Evolutionary conservation across 2,888 invertebrate genomes (phyloP), one percentile per base, ranked within the genome.

Genomic region (Cataglyphis rosenhaueri): DNA sequence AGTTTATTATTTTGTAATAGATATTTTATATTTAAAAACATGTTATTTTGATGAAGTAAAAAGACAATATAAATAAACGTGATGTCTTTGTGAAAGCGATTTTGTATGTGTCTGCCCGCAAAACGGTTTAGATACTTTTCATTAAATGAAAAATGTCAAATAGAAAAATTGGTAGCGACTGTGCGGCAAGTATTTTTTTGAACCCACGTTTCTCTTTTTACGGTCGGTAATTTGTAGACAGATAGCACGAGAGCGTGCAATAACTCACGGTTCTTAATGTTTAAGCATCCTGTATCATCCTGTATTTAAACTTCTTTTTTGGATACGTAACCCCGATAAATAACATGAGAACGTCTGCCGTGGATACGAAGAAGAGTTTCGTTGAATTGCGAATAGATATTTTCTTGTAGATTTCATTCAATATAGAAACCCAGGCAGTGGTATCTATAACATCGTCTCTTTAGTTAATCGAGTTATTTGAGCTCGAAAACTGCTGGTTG

Each of bases 181-280:
- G 35, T 6, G 35, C 5, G 8, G 25, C 12, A 12, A 44, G 12
- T 59, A 44, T 61, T 71, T 78, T 70, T 71, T 68, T 44, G 3
- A 44, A 12, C 1, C 18, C 32, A 10, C 12, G n/a, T 35, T 21
- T 29, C 10, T 21, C 12, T 78, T 76, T 70, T 66, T 59, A 35
- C 71, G 59, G 70, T 18, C 25, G 25, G 25, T 59, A 25, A 79
- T 59, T 71, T 59, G 73, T 44, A 79, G 71, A 59, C 78, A 71
- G 35, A 59, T 71, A 25, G 64, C 44, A 48, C 44, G 59, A 25
- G 32, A 48, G 32, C 59, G 21, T 59, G 35, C 78, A 59, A 79
- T 79, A 79, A 79, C 59, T 79, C 59, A 79, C 59, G 35, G 59
- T 48, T 59, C 9, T 79, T 79, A 79, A 79, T 57, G 12, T 59